Base-by-base conservation (phyloP, 2,113 vertebrate species). In the Mesocricetus auratus region DNA sequence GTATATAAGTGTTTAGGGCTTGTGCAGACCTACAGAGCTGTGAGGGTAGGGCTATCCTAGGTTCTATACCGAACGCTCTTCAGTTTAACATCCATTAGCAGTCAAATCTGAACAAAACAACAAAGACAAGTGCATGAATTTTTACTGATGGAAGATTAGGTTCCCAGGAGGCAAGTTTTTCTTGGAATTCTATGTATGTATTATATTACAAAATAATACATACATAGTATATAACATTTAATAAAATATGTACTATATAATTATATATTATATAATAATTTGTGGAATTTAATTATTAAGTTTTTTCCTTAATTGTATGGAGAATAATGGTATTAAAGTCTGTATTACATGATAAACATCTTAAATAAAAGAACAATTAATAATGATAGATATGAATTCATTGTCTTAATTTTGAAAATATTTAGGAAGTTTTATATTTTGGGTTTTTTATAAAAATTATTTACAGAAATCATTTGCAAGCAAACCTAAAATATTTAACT, bases 341-440 rank as follows among this genome's bases (percentile, higher is more conserved):
- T 77, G 0, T n/a, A n/a, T 87, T 64, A 75, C 26, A 16, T 91
- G 39, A 24, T 66, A 64, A 22, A 56, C 60, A 53, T 93, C 2
- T 33, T 36, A 85, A 95, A 75, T 85, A 83, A 85, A 22, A 58
- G 24, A 21, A 47, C 64, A 31, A 73, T 88, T 73, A 74, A n/a
- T 92, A 75, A 60, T 93, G 89, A 13, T 42, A 71, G 24, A 96
- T 26, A 69, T 83, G 3, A 94, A 86, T 58, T 77, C 2, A 91
- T 50, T 90, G 11, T 58, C 79, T 90, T 86, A 4, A 66, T 79
- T 73, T 83, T 91, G 4, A 86, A 93, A 96, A 86, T 81, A 92
- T 8, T 69, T 56, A 58, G 4, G 1, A 56, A 56, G 56, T 36
- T 50, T 66, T 68, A 24, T 87, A 24, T 94, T 88, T 62, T 26